Percentiles rank a stretch among this genome's conserved stretches.
Evolutionary conservation across 2,888 invertebrate species (phyloP).

Genomic region (Acheta domesticus): DNA sequence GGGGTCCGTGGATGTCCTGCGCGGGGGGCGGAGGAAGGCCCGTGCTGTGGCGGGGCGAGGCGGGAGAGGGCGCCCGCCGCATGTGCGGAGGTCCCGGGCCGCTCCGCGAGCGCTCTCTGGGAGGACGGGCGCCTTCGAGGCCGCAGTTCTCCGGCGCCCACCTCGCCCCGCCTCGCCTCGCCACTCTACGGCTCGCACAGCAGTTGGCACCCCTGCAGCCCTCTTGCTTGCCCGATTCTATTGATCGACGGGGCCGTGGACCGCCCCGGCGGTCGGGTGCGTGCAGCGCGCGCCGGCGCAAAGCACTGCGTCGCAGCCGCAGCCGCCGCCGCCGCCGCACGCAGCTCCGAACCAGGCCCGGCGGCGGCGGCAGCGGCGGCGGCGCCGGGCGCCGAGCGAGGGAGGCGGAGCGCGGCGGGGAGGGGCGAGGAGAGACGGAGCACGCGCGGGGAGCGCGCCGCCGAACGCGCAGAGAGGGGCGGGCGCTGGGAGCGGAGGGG

Average conservation of each 20-base stretch:
- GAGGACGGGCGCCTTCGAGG: too few species aligned
- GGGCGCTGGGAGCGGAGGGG: conserved; percentile 28
- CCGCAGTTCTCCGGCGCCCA: too few species aligned
- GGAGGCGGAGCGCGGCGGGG: conserved; percentile 31
- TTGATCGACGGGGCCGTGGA: neutral
- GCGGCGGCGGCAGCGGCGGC: conserved; percentile 25
- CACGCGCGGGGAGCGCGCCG: conserved; percentile 32
- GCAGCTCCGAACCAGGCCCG: conserved; percentile 33
- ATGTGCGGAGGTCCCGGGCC: too few species aligned
- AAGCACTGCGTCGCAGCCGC: neutral
- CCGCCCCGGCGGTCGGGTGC: neutral
- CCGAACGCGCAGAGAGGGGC: conserved; percentile 22
- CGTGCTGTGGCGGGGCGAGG: too few species aligned
- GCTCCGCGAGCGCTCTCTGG: too few species aligned
- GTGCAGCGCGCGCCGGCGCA: conserved; percentile 4
- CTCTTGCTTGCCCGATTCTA: neutral
- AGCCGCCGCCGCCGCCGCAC: conserved; percentile 26
- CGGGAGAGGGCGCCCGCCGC: too few species aligned
- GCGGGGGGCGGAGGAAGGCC: too few species aligned
- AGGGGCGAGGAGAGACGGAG: conserved; percentile 52
- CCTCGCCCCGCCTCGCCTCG: too few species aligned
- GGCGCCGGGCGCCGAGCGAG: conserved; percentile 21
- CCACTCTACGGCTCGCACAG: too few species aligned
- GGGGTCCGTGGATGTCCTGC: too few species aligned
- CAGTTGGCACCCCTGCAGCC: neutral